Evolutionary conservation across 2,113 vertebrate genomes (phyloP), one percentile per base, ranked within the genome.

Genomic region (Ondatra zibethicus): DNA sequence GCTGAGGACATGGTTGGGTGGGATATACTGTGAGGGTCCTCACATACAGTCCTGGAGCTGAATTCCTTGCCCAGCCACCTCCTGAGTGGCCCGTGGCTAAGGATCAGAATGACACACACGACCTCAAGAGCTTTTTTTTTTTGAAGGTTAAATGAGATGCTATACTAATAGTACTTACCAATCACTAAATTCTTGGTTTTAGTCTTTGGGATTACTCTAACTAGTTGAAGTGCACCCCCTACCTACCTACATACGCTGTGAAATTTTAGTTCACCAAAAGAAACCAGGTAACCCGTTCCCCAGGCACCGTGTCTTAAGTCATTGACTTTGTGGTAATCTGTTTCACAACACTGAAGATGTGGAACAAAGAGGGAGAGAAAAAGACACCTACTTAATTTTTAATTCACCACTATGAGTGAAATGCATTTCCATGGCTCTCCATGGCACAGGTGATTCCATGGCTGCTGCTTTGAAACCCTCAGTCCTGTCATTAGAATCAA

Each of bases 91-190:
- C 39, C 14, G 3, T 66, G 68, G 94, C 58, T 10, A 29, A 77
- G 72, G 81, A 36, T 45, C 23, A 73, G 31, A 61, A 47, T 0
- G 29, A 25, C n/a, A 52, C 4, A 3, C 3, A 21, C 2, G 14
- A 78, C 66, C 87, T 68, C 87, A 31, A 52, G 52, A 50, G 17
- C 8, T 45, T 39, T 82, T 82, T 58, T 39, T 95, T 27, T 39
- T 11, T 3, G 58, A 70, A 45, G 78, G 61, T 96, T 81, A 82
- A 73, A 50, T 73, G n/a, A 98, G 45, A 88, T 33, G 76, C 84
- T 4, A 17, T 10, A 27, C 1, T n/a, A 55, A 55, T 14, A 52
- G 45, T 0, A 9, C 25, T 76, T 52, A 50, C 21, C 14, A 3
- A 4, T 25, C 47, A 45, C n/a, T 52, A 86, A 75, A 55, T 21